Evolutionary conservation across 2,113 vertebrate genomes (phyloP).

Genomic region (Chrysochloris asiatica): DNA sequence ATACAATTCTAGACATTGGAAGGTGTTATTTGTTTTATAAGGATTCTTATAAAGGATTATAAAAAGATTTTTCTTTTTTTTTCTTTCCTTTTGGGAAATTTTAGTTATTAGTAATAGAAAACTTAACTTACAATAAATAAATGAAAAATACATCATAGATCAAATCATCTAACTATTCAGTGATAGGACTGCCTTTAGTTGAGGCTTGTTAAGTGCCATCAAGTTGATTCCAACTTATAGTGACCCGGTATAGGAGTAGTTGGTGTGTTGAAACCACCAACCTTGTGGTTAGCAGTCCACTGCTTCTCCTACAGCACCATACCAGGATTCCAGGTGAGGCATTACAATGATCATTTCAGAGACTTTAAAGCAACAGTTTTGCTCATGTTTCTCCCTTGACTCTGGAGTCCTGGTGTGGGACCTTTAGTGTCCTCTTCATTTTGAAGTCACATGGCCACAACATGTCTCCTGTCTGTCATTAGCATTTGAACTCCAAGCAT

Average conservation of each 20-base stretch:
- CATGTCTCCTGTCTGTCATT: fast-evolving
- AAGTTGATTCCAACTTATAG: background rate
- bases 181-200: too few relatives aligned
- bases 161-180: too few relatives aligned
- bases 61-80: background rate
- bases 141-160: slow-evolving; percentile 28
- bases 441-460: background rate
- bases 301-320: too few relatives aligned
- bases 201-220: too few relatives aligned
- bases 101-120: slow-evolving; percentile 10
- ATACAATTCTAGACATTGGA: background rate
- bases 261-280: too few relatives aligned
- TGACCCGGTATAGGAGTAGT: too few relatives aligned
- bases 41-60: background rate
- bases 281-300: too few relatives aligned
- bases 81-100: slow-evolving; percentile 18
- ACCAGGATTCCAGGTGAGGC: background rate
- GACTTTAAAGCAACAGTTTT: background rate
- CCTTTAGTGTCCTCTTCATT: background rate
- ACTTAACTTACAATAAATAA: background rate
- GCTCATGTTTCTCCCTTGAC: background rate
- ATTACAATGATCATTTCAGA: background rate
- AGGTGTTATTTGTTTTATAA: background rate
- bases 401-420: too few relatives aligned
- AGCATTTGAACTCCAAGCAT: fast-evolving